Percentiles rank a stretch among this genome's conserved stretches.
Evolutionary conservation across 2,797 vertebrate species (phyloP).

Genomic region (Pseudocheirus occidentalis): DNA sequence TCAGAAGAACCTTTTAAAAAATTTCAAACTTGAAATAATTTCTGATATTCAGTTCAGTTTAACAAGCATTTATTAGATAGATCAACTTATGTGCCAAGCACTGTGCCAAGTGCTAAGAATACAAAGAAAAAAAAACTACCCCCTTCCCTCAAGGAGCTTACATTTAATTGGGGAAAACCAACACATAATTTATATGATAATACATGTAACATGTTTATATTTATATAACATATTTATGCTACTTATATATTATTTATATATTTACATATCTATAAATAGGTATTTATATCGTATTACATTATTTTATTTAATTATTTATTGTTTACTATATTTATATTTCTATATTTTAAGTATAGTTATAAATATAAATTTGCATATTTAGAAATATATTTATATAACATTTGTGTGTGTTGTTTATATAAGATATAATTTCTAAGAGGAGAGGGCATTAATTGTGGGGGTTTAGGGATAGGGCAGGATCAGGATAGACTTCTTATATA

Average conservation of each 20-base stretch:
- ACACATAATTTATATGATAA: background rate
- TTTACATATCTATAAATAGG: no score
- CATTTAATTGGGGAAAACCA: background rate
- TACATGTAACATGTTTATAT: background rate
- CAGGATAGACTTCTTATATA: background rate
- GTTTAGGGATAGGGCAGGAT: background rate
- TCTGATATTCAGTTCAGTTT: background rate
- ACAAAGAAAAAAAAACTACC: background rate
- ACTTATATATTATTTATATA: no score
- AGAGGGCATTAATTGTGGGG: background rate
- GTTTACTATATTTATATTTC: no score
- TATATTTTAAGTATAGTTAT: no score
- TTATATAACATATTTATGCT: background rate
- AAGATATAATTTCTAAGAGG: background rate
- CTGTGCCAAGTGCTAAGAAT: background rate
- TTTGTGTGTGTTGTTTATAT: no score
- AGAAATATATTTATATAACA: no score
- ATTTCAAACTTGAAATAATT: background rate
- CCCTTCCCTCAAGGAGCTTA: background rate
- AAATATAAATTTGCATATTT: no score
- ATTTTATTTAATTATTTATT: no score
- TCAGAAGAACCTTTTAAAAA: background rate
- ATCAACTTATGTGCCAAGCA: background rate
- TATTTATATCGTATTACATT: no score
- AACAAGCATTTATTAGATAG: background rate